These are phyloP conservation scores for Heliconius hortense DNA, from an alignment of 2,888 invertebrate species.

Conservation along the genomic window DNA sequence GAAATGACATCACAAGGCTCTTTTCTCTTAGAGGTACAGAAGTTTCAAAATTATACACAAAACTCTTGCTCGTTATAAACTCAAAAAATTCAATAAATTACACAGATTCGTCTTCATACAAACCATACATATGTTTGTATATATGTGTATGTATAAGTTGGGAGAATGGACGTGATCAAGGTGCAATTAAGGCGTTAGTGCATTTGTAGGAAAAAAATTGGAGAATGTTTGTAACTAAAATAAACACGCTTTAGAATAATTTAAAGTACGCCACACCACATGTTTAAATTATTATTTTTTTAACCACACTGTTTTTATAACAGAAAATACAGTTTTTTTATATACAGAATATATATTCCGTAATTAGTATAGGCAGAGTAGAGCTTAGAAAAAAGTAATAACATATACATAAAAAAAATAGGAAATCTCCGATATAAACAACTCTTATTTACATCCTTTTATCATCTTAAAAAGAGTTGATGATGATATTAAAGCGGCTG, in stretches of 20 bases:
- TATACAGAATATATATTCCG: neutral
- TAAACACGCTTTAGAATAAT: neutral
- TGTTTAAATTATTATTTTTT: neutral
- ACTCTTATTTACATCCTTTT: too few relatives aligned
- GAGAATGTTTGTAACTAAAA: neutral
- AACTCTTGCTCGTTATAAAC: conserved; percentile 14
- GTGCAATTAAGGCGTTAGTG: neutral
- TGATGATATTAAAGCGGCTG: too few relatives aligned
- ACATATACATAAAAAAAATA: neutral
- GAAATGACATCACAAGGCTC: conserved; percentile 12
- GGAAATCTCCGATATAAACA: too few relatives aligned
- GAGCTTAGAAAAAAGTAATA: neutral
- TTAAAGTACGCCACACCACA: neutral
- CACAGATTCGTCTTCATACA: neutral
- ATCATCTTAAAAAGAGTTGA: too few relatives aligned
- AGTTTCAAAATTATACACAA: conserved; percentile 4
- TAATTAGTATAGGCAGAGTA: neutral
- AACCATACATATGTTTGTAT: neutral
- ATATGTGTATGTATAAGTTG: neutral
- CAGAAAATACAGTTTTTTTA: neutral
- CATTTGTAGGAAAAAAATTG: neutral
- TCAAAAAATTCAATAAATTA: neutral
- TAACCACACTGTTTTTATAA: neutral
- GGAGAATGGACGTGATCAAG: neutral
- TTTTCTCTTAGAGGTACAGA: neutral